Conservation (phyloP, 1,140 invertebrate genomes). For the Stegodyphus mimosarum region DNA sequence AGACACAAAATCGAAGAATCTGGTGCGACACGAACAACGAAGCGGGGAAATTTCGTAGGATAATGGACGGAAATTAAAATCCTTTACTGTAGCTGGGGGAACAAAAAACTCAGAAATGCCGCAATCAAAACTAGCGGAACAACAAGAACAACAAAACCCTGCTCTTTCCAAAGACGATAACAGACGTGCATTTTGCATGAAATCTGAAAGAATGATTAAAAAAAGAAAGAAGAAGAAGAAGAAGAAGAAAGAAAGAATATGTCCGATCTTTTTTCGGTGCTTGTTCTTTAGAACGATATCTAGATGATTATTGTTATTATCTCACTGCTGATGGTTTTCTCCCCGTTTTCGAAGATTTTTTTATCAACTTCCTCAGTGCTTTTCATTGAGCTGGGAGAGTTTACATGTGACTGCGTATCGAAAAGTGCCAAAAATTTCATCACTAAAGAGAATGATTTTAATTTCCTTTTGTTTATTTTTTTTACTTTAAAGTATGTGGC, state of each 20-base stretch:
- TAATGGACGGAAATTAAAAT: constrained; percentile 47
- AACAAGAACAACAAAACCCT: constrained; percentile 13
- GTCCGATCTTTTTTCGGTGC: neutral
- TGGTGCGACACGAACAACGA: neutral
- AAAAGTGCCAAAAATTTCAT: too few species aligned
- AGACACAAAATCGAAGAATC: constrained; percentile 40
- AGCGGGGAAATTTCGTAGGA: constrained; percentile 28
- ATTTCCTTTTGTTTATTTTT: too few species aligned
- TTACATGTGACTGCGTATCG: too few species aligned
- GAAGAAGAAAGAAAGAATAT: too few species aligned
- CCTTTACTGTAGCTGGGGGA: neutral
- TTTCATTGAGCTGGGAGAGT: too few species aligned
- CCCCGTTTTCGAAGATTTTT: neutral
- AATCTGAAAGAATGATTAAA: neutral
- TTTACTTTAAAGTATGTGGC: too few species aligned
- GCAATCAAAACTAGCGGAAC: constrained; percentile 12
- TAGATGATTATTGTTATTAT: constrained; percentile 40
- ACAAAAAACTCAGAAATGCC: neutral
- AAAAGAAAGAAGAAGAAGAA: neutral
- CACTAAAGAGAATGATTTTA: too few species aligned
- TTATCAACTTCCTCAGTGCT: too few species aligned
- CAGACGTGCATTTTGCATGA: neutral
- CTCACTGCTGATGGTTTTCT: neutral
- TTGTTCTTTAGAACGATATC: constrained; percentile 11
- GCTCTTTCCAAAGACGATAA: neutral